Evolutionary conservation across 1,140 invertebrate species (phyloP).

Genomic region (Atta colombica): DNA sequence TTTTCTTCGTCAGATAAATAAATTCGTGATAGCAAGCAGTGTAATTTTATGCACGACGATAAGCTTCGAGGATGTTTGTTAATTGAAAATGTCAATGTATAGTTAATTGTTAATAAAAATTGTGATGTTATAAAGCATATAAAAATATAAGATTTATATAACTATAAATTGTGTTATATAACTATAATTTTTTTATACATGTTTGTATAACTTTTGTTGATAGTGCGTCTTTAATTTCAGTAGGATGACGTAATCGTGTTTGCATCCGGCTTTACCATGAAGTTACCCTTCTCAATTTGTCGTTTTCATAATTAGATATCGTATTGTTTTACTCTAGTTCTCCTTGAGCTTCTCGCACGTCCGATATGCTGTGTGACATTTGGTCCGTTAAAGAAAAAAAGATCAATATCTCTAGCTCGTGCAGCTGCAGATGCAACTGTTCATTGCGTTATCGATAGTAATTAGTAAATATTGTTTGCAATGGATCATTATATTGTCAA

Average conservation of each 20-base stretch:
- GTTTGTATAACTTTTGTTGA: not conserved
- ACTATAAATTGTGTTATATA: not conserved
- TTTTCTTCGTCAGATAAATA: not conserved
- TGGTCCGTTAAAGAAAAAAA: not conserved
- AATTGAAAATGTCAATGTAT: not conserved
- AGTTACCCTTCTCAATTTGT: slow-evolving; percentile 65
- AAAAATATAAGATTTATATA: not conserved
- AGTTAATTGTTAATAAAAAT: slow-evolving; percentile 37
- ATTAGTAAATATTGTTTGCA: slow-evolving; percentile 4
- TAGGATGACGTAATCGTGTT: slow-evolving; percentile 10
- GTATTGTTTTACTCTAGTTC: slow-evolving; percentile 77
- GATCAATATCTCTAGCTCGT: not conserved
- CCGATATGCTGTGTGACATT: not conserved
- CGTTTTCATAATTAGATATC: slow-evolving; percentile 52
- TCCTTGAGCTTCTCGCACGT: slow-evolving; percentile 75
- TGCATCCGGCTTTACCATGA: not conserved
- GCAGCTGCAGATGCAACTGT: slow-evolving; percentile 28
- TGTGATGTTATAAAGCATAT: not conserved
- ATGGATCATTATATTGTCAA: not conserved
- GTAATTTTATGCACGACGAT: not conserved
- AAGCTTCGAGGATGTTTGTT: not conserved
- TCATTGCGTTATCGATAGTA: not conserved
- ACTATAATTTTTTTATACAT: not conserved
- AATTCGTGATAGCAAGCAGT: not conserved
- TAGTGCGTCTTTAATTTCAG: not conserved